Base-by-base conservation (phyloP, 2,797 vertebrate genomes). In the Gastrophryne carolinensis region DNA sequence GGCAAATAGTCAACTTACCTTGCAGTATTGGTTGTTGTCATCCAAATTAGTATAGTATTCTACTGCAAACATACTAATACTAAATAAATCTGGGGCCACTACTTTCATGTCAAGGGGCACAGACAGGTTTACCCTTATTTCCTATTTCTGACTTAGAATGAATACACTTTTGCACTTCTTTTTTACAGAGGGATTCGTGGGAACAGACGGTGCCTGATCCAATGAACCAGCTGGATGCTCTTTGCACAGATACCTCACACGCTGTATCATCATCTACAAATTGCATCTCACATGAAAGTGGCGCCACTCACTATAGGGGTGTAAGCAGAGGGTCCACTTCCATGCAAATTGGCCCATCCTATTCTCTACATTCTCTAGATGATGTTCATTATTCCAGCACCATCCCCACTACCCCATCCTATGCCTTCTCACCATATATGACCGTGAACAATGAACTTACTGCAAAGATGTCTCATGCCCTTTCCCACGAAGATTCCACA, bases 161-260 rank as follows among this genome's bases (percentile, higher is more conserved):
- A n/a, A n/a, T n/a, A n/a, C n/a, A n/a, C n/a, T n/a, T n/a, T n/a
- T n/a, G n/a, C n/a, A n/a, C n/a, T 37, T 65, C 69, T 58, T 63
- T 52, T 71, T 62, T 49, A 49, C 84, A 98, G 96, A 95, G 94
- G 75, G 94, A 97, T 74, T 86, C 95, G 0, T 97, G 95, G 96
- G 96, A 98, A 67, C 93, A 94, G 82, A 79, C 84, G 0, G 81
- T 87, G 9, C 60, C 92, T 0, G 92, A 97, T 49, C 80, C 89
- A 0, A 88, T 93, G 5, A 66, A 87, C 80, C 93, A 92, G 80
- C 63, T 84, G 0, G 95, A 97, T 0, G 30, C 82, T 1, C 35
- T 89, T 0, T 92, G 93, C 32, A 29, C 91, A 0, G 94, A 96
- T 2, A 53, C 85, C 21, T 83, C 95, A 80, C 89, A 87, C 75